These are phyloP conservation scores for Ailuropoda melanoleuca DNA, from an alignment of 2,113 vertebrate genomes.

Conservation along the genomic window DNA sequence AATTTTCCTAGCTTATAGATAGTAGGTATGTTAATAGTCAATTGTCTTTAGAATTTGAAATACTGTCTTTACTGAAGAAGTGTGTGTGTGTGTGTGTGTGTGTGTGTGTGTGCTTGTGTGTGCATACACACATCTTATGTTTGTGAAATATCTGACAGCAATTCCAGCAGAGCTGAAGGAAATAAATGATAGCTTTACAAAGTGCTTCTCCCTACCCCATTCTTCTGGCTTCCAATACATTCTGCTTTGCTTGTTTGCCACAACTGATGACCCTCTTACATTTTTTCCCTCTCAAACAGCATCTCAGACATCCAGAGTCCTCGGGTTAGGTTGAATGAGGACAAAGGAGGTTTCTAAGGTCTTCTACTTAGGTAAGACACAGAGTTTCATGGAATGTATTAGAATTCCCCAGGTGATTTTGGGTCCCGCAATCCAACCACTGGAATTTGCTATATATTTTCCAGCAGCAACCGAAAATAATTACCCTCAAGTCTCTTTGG, in stretches of 20 bases:
- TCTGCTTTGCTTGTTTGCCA: neutral
- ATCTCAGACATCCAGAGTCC: neutral
- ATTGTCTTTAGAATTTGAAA: slow-evolving; percentile 29
- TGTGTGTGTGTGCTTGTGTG: no score
- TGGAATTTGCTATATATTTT: neutral
- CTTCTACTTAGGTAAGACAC: neutral
- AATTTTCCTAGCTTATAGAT: slow-evolving; percentile 5
- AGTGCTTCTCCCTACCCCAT: neutral
- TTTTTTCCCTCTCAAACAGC: neutral
- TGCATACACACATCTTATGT: neutral
- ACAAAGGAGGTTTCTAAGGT: neutral
- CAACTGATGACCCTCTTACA: neutral
- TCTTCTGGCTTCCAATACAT: neutral
- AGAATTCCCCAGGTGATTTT: neutral
- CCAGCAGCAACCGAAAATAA: neutral
- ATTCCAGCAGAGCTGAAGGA: neutral
- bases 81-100: no score
- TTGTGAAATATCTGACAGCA: neutral
- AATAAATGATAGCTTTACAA: neutral
- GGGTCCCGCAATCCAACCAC: neutral
- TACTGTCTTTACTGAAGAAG: neutral
- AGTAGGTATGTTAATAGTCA: neutral
- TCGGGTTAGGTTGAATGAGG: neutral
- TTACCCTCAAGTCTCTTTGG: neutral
- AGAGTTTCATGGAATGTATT: neutral